Evolutionary conservation across 2,888 invertebrate genomes (phyloP), one percentile per base, ranked within the genome.

Genomic region (Callinectes sapidus): DNA sequence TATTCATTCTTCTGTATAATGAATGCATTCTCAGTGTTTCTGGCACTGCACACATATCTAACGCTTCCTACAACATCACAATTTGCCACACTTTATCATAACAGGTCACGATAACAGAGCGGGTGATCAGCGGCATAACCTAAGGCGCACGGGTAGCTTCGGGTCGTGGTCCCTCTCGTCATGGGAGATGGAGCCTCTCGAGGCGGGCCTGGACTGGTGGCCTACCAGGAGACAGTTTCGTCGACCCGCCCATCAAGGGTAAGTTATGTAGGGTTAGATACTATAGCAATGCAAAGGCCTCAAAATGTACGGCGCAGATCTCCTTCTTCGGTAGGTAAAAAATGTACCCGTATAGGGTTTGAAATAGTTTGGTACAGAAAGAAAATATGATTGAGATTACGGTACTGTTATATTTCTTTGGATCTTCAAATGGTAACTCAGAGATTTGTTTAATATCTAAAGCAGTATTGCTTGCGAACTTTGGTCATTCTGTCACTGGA

Each of bases 121-220:
- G 5, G 81, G 81, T n/a, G 18, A 3, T 3, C 81, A 81, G 81
- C 32, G 28, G 28, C 28, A n/a, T 14, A 77, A 77, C 71, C 71
- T 81, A 1, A 81, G 81, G 35, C 81, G 81, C 35, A 81, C 14
- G 14, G 18, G 35, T n/a, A 81, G 81, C 81, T 2, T 35, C 32
- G 81, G 81, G 2, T 81, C 81, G 18, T 81, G 81, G 81, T 81
- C 81, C 35, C 81, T 81, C 35, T 81, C 81, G 81, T 81, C 81
- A 10, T 81, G 81, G 81, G 81, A 81, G 81, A 81, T 81, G 81
- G 35, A 81, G 32, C 81, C 81, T 10, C 81, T 81, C 14, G 81
- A 81, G 81, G 81, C 32, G 35, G 81, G 81, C 18, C 81, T 81
- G 35, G 32, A 35, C 35, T 81, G 81, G 81, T 35, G 35, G 81